phyloP scores from a whole-genome alignment of 2,888 invertebrate genomes.

The Troides helena region DNA sequence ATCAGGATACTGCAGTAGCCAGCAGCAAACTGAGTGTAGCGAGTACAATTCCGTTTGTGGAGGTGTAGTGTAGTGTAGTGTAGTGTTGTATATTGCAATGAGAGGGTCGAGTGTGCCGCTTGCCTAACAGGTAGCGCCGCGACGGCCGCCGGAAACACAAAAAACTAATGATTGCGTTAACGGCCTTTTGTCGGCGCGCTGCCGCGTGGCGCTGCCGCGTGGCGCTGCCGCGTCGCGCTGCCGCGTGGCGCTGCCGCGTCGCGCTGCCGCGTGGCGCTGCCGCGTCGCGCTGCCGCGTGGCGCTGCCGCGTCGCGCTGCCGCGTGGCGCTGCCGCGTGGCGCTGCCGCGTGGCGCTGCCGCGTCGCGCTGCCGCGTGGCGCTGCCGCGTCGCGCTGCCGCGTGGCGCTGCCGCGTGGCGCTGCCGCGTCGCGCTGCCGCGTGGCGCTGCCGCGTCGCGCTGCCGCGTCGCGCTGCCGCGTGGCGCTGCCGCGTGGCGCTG shows the following conservation, averaged over 20 bases:
- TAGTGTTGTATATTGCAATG: no score
- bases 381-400: constrained; percentile 16
- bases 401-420: no score
- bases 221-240: constrained; percentile 2
- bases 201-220: constrained; percentile 19
- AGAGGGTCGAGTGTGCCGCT: no score
- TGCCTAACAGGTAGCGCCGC: no score
- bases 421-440: constrained; percentile 8
- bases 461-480: no score
- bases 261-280: constrained; percentile 6
- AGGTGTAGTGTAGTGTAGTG: no score
- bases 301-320: constrained; percentile 11
- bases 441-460: constrained; percentile 12
- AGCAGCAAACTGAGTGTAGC: no score
- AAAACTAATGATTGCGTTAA: constrained; percentile 46
- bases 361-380: constrained; percentile 16
- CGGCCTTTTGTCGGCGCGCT: constrained; percentile 37
- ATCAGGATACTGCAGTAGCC: no score
- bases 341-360: constrained; percentile 14
- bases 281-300: not conserved
- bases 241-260: constrained; percentile 9
- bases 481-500: constrained; percentile 14
- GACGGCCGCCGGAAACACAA: constrained; percentile 37
- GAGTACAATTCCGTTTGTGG: no score
- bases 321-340: not conserved